Conservation (phyloP, 1,140 invertebrate species). For the Pemphigus obesinymphae region DNA sequence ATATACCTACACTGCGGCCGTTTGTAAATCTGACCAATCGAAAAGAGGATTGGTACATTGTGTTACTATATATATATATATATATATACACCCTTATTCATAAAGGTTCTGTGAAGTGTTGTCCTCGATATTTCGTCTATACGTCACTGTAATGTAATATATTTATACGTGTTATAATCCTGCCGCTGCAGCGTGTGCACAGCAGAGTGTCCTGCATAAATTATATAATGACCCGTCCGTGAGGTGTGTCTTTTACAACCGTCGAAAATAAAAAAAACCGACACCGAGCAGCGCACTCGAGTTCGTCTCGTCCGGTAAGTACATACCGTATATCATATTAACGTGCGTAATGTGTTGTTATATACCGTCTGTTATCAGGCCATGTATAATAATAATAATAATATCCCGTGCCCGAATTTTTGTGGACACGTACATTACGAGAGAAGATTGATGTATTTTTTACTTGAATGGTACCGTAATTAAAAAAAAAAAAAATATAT, state of each 20-base stretch:
- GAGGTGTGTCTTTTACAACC: slow-evolving; percentile 6
- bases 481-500: background rate
- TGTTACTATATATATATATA: too few relatives aligned
- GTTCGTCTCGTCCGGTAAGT: background rate
- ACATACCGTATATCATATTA: background rate
- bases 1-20: too few relatives aligned
- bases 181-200: too few relatives aligned
- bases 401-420: too few relatives aligned
- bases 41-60: too few relatives aligned
- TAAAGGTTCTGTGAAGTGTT: too few relatives aligned
- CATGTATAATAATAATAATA: too few relatives aligned
- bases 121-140: background rate
- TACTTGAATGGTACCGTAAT: background rate
- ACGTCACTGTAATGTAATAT: background rate
- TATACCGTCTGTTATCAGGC: background rate
- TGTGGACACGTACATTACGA: background rate
- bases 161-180: background rate
- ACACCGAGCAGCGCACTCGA: background rate
- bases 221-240: background rate
- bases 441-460: slow-evolving; percentile 14
- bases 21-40: too few relatives aligned
- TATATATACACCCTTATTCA: too few relatives aligned
- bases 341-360: background rate
- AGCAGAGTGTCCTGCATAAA: slow-evolving; percentile 1
- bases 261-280: background rate